Base-by-base conservation (phyloP, 2,797 vertebrate genomes). In the Amblyraja radiata region DNA sequence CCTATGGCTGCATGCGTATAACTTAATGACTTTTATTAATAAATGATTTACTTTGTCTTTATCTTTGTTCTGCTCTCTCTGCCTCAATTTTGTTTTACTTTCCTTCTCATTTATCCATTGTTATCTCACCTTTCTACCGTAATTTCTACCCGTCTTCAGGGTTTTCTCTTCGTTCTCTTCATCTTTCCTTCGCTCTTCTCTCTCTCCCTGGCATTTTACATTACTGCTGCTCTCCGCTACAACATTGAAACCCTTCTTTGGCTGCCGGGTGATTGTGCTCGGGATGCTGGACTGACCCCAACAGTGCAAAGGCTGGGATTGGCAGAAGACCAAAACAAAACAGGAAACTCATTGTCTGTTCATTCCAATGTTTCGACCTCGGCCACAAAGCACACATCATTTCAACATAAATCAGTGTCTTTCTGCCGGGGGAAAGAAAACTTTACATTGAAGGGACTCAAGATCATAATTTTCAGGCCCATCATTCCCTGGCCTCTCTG, bases 341-440 rank as follows among this genome's bases (percentile, higher is more conserved):
- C 32, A 61, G 73, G 93, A 36, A n/a, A 36, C 36, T 14, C 84
- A 36, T 86, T 93, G 71, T 71, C 71, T 79, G 11, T 18, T 76
- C n/a, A 18, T 14, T 28, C 10, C 21, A 32, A 71, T 21, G 73
- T 93, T 68, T 73, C 78, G 54, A 71, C 13, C 28, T 83, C 21
- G 39, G 39, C 65, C 94, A 93, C 93, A 94, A 94, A 94, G 93
- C 93, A 84, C 91, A 94, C 93, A 93, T 95, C 95, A 94, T 95
- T 94, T 92, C 93, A 14, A 16, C 28, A 61, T 88, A 21, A 88
- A 32, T 88, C 84, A 68, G 6, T 6, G 14, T 36, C n/a, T 88
- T 88, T 88, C n/a, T 88, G 61, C 63, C 36, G 28, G n/a, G n/a
- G 28, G 4, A 32, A 68, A 79, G 18, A 68, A 16, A 63, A 65